Evolutionary conservation across 1,140 invertebrate species (phyloP), one percentile per base, ranked within the genome.

Genomic region (Venustaconcha ellipsiformis): DNA sequence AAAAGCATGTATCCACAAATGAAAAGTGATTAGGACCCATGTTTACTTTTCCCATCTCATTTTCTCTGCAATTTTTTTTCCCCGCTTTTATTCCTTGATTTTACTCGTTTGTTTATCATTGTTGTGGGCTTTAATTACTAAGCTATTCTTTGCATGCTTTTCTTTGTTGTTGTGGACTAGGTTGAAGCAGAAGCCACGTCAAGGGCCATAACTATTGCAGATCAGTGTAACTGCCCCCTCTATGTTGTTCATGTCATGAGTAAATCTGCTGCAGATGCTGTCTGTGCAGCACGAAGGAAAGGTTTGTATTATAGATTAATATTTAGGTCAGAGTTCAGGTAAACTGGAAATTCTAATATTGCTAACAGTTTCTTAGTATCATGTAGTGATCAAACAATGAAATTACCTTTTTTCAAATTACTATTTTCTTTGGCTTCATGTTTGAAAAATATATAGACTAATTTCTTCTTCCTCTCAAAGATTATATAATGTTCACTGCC

Each of bases 191-290:
- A 99, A 91, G 98, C 98, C 48, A 96, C 97, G 3, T 94, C 96
- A 87, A 92, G 98, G 85, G 98, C 98, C 18, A 97, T 97, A 87
- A 94, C 95, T 70, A 94, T 99, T 82, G 97, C 98, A 65, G 94
- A 96, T 89, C 95, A 95, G 93, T 94, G 95, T 76, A 93, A 94
- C 85, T 94, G 95, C 87, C 97, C 97, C 12, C 92, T 99, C 71
- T 99, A 99, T 92, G 93, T 99, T 85, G 96, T 98, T 82, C 97
- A 99, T 93, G 95, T 99, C 82, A 99, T 98, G 97, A 96, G 95
- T 84, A 96, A 95, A 91, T 93, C 93, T 82, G 96, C 97, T n/a
- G 95, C 94, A 62, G 92, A 95, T 83, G 93, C 94, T 65, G 90
- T 99, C 78, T 92, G 93, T 18, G 90, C 91, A 67, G 94, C 95